phyloP scores from a whole-genome alignment of 1,140 invertebrate genomes.

The Spodoptera frugiperda region DNA sequence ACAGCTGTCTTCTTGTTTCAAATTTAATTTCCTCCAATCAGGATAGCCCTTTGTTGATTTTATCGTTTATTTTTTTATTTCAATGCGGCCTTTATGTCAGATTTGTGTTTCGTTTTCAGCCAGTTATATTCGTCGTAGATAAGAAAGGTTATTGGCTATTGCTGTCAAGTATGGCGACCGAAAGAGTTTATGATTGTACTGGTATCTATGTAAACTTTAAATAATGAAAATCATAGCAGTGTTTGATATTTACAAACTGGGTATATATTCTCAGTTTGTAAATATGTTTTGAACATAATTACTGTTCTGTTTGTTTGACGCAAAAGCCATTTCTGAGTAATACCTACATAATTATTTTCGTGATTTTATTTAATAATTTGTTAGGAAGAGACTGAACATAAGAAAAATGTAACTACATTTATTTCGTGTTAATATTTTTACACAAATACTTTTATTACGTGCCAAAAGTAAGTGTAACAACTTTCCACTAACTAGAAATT shows the following conservation, averaged over 20 bases:
- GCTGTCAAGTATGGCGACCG: neutral
- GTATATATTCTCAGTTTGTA: neutral
- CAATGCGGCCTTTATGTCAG: neutral
- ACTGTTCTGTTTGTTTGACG: too few species aligned
- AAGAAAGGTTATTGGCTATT: neutral
- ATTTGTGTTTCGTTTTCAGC: neutral
- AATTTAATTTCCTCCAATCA: constrained; percentile 25
- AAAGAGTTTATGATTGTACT: neutral
- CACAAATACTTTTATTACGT: too few species aligned
- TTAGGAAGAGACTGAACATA: too few species aligned
- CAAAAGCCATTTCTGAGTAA: too few species aligned
- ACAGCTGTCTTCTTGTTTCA: constrained; percentile 27
- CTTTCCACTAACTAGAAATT: too few species aligned
- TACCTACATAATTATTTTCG: too few species aligned
- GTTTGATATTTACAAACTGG: neutral
- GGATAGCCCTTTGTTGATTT: constrained; percentile 20
- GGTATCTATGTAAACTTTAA: neutral
- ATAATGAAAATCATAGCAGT: neutral
- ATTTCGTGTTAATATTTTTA: too few species aligned
- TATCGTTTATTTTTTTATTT: constrained; percentile 12
- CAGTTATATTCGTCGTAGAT: neutral
- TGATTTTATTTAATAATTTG: too few species aligned
- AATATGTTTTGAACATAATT: too few species aligned
- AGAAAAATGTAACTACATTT: too few species aligned
- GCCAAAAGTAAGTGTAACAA: too few species aligned